Evolutionary conservation across 2,888 invertebrate species (phyloP).

Genomic region (Apamea anceps): DNA sequence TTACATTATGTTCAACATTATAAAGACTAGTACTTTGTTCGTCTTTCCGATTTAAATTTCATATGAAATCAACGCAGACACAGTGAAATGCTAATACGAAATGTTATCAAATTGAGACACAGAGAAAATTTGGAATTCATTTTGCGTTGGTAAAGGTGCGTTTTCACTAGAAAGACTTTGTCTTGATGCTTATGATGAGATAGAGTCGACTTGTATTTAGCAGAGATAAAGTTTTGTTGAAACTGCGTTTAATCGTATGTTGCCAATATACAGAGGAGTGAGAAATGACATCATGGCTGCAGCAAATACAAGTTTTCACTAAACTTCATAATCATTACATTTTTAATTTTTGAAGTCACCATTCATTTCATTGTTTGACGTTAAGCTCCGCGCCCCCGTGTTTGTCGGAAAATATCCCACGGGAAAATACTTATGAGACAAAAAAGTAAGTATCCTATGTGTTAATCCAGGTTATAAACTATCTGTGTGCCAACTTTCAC

Average conservation of each 20-base stretch:
- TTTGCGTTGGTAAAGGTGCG: conserved; percentile 53
- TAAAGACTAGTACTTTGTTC: conserved; percentile 43
- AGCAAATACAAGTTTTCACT: not conserved
- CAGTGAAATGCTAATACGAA: conserved; percentile 69
- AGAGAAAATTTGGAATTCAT: conserved; percentile 69
- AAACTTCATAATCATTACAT: not conserved
- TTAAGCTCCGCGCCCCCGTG: too few species aligned
- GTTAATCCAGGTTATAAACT: too few species aligned
- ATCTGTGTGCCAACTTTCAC: too few species aligned
- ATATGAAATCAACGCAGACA: conserved; percentile 71
- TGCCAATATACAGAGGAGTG: not conserved
- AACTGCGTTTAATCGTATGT: not conserved
- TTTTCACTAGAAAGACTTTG: conserved; percentile 23
- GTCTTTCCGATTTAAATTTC: conserved; percentile 69
- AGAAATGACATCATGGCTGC: not conserved
- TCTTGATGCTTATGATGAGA: not conserved
- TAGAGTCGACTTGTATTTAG: not conserved
- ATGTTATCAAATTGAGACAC: conserved; percentile 68
- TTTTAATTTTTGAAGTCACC: not conserved
- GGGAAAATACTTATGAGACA: too few species aligned
- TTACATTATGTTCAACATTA: conserved; percentile 17
- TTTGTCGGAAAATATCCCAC: not conserved
- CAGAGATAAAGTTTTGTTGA: not conserved
- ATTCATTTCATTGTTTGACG: not conserved
- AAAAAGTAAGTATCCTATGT: too few species aligned